phyloP scores from a whole-genome alignment of 2,797 vertebrate species.

The Parauchenoglanis ngamensis region DNA sequence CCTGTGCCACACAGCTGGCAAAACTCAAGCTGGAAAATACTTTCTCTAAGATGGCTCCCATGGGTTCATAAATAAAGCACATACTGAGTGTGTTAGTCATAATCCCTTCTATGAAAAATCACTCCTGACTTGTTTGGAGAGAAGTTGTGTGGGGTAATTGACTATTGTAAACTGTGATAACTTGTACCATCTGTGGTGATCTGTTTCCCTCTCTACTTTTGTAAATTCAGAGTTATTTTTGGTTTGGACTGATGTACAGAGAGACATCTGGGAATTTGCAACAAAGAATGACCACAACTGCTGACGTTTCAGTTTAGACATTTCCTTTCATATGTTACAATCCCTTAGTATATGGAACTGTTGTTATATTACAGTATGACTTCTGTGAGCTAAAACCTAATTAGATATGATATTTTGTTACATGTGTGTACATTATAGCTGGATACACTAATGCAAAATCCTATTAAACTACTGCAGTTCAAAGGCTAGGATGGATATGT shows the following conservation, averaged over 20 bases:
- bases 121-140: constrained; percentile 58
- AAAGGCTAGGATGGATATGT: constrained; percentile 21
- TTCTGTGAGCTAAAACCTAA: background rate
- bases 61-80: constrained; percentile 58
- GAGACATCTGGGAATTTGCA: constrained; percentile 49
- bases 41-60: constrained; percentile 58
- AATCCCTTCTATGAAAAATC: constrained; percentile 57
- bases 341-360: constrained; percentile 1
- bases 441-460: constrained; percentile 6
- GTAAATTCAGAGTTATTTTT: constrained; percentile 57
- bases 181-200: constrained; percentile 52
- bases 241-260: constrained; percentile 37
- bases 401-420: constrained; percentile 19
- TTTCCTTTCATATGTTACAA: constrained; percentile 31
- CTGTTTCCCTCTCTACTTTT: constrained; percentile 48
- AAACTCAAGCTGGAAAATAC: constrained; percentile 52
- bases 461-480: constrained; percentile 20
- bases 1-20: constrained; percentile 52
- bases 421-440: constrained; percentile 3
- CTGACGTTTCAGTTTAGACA: constrained; percentile 35
- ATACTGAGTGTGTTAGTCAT: constrained; percentile 58
- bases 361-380: background rate
- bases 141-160: constrained; percentile 48
- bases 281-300: constrained; percentile 23
- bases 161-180: constrained; percentile 57